phyloP scores from a whole-genome alignment of 23 tunicate genomes.

The Corella eumyota region DNA sequence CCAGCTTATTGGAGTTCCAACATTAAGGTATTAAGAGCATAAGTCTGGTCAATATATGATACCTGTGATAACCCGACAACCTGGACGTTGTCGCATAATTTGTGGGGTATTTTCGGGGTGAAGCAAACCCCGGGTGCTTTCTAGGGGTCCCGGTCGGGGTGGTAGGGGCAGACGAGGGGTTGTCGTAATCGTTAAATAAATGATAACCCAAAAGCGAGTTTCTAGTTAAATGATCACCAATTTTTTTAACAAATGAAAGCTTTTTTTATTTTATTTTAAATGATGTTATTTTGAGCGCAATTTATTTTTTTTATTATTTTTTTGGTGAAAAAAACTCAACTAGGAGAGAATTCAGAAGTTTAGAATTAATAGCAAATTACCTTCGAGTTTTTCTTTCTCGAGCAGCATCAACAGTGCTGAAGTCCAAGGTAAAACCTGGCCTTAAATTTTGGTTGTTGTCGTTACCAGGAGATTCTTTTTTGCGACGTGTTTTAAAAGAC shows the following conservation, averaged over 20 bases:
- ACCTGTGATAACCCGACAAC: conserved; percentile 5
- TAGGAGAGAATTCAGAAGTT: no score
- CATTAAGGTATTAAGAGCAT: no score
- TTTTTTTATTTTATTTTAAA: no score
- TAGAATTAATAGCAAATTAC: no score
- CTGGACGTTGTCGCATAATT: background rate
- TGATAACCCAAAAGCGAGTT: background rate
- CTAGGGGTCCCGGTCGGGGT: conserved; percentile 10
- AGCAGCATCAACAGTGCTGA: background rate
- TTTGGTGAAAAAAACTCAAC: no score
- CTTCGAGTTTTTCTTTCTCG: conserved; percentile 6
- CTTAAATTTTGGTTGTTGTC: background rate
- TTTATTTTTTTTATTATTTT: no score
- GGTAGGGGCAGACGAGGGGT: conserved; percentile 9
- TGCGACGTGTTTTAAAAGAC: conserved; percentile 3
- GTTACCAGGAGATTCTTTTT: background rate
- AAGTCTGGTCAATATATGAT: no score
- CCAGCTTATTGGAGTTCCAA: no score
- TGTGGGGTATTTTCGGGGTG: conserved; percentile 4
- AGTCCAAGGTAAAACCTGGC: background rate
- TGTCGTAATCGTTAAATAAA: background rate
- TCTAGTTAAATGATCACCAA: no score
- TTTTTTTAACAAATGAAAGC: no score
- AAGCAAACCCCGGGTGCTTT: background rate
- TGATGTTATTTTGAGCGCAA: no score